These are phyloP conservation scores for Chaitophorus viminalis DNA, from an alignment of 2,888 invertebrate species.

Conservation along the genomic window DNA sequence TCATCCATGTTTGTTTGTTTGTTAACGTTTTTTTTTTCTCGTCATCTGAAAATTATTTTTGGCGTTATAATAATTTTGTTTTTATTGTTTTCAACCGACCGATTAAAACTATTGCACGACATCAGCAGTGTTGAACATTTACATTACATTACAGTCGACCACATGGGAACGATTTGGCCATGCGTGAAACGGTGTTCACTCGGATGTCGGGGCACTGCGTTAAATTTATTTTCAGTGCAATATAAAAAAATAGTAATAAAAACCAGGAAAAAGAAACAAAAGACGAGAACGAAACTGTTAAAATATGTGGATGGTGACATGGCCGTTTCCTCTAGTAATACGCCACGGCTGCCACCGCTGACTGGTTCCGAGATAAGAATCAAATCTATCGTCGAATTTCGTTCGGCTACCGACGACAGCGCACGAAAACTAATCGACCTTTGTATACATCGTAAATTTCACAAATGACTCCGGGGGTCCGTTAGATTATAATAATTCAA, in stretches of 20 bases:
- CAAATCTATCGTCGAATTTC: slow-evolving; percentile 1
- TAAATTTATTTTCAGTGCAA: slow-evolving; percentile 7
- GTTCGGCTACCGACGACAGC: no score
- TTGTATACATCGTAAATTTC: no score
- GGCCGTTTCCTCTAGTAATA: background rate
- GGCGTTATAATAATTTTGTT: slow-evolving; percentile 23
- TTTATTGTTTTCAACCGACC: slow-evolving; percentile 23
- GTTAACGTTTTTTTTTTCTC: background rate
- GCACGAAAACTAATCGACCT: no score
- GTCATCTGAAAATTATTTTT: background rate
- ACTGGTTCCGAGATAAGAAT: background rate
- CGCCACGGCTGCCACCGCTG: background rate
- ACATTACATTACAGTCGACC: background rate
- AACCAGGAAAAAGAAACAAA: slow-evolving; percentile 2
- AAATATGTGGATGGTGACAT: background rate
- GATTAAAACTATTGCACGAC: slow-evolving; percentile 8
- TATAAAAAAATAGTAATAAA: no score
- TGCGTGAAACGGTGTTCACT: slow-evolving; percentile 37
- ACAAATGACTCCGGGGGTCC: no score
- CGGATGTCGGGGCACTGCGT: slow-evolving; percentile 6
- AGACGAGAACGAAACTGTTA: slow-evolving; percentile 21
- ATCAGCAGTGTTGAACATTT: background rate
- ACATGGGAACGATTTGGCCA: slow-evolving; percentile 15
- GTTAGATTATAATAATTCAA: no score
- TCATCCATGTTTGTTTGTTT: background rate